phyloP scores from a whole-genome alignment of 2,888 invertebrate genomes.

The Oligia strigilis region DNA sequence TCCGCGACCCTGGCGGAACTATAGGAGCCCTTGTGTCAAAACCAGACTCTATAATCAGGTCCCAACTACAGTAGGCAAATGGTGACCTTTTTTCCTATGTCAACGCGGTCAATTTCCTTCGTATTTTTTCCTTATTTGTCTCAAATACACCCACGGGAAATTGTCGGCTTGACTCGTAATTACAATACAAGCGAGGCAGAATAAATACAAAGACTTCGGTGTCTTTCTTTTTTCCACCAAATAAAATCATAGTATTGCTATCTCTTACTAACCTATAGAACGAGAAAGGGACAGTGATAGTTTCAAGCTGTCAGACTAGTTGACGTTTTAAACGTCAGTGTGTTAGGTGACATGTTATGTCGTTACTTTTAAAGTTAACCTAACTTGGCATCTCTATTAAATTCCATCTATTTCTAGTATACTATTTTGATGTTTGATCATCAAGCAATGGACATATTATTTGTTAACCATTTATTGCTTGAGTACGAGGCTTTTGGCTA shows the following conservation, averaged over 20 bases:
- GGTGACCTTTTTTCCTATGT: conserved; percentile 1
- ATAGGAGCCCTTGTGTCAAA: neutral
- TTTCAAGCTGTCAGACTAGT: neutral
- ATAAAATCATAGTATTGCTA: neutral
- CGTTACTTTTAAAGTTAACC: neutral
- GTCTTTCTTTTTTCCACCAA: neutral
- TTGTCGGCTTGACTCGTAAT: conserved; percentile 23
- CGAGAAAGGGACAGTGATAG: no score
- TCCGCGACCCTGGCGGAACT: no score
- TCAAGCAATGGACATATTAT: neutral
- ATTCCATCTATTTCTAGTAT: neutral
- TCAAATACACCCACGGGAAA: conserved; percentile 29
- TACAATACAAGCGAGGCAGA: conserved; percentile 26
- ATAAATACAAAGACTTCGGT: conserved; percentile 8
- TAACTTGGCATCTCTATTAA: neutral
- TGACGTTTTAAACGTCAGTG: conserved; percentile 10
- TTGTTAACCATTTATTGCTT: neutral
- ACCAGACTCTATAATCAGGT: neutral
- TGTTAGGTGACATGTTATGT: neutral
- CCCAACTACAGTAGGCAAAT: neutral
- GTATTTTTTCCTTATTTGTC: conserved; percentile 30
- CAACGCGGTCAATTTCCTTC: conserved; percentile 37
- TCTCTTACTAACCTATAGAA: neutral
- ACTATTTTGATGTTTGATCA: neutral
- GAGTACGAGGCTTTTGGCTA: neutral